Evolutionary conservation across 2,888 invertebrate genomes (phyloP), one percentile per base, ranked within the genome.

Genomic region (Hipparchia sbordonii): DNA sequence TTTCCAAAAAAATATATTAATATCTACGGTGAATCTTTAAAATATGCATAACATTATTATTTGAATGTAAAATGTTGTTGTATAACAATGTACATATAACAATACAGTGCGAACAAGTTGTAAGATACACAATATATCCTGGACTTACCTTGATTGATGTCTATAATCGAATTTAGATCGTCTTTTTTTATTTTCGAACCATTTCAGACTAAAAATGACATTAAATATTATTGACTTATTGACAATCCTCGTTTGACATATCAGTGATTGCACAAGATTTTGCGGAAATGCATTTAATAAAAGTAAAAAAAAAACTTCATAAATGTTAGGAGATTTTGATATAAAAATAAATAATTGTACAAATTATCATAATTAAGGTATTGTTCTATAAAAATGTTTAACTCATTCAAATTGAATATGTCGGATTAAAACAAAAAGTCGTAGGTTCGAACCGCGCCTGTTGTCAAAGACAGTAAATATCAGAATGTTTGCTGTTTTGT

Each of bases 191-290:
- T 61, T 69, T 61, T 23, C 23, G 23, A 23, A 23, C 23, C 23
- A 23, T 23, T 52, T n/a, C 4, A 61, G 39, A 54, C 39, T 39
- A 52, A 59, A 69, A 52, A 52, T 61, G 61, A 69, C 70, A 54
- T 45, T 33, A 60, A 10, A 62, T 7, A 6, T 8, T 48, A 52
- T 39, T 39, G 39, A 39, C 39, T 39, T 39, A 39, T 39, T 12
- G 48, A 23, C 12, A 52, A n/a, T 54, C 45, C 12, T 65, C 39
- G 45, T 66, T 72, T 65, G 70, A 70, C 72, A 70, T 73, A 70
- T 73, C 66, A 56, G 51, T 67, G 54, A 67, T 48, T 73, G 73
- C 73, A 73, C 73, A 73, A 73, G 56, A 46, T 67, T 57, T n/a
- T 52, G 23, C 9, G n/a, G 39, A 67, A 45, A 67, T 45, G 56